Evolutionary conservation across 53 echinoderm and acorn worm species (phyloP).

Genomic region (Apostichopus leukothele): DNA sequence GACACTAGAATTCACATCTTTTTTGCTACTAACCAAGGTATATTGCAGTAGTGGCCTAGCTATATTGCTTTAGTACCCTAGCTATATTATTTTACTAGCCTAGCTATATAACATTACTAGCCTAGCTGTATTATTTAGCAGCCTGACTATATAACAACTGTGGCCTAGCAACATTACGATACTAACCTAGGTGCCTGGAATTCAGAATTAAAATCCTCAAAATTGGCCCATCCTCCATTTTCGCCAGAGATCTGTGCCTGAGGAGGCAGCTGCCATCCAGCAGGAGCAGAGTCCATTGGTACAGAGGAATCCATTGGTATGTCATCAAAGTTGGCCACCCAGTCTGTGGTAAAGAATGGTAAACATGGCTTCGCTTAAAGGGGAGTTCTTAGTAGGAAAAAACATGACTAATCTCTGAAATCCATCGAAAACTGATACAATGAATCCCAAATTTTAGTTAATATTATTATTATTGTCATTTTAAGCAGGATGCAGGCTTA

Average conservation of each 20-base stretch:
- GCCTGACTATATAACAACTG: too few relatives aligned
- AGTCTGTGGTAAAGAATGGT: constrained; percentile 49
- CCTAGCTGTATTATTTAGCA: too few relatives aligned
- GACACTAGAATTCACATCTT: too few relatives aligned
- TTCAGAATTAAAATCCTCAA: constrained; percentile 83
- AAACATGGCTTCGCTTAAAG: not conserved
- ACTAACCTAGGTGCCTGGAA: constrained; percentile 69
- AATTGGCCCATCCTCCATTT: constrained; percentile 95
- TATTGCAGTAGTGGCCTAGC: not conserved
- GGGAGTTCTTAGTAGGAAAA: not conserved
- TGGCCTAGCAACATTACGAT: not conserved
- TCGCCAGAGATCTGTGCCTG: constrained; percentile 37
- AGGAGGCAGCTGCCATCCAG: constrained; percentile 72
- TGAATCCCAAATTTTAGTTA: too few relatives aligned
- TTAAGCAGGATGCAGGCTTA: too few relatives aligned
- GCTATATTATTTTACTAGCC: not conserved
- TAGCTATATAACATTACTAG: not conserved
- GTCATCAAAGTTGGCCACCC: constrained; percentile 90
- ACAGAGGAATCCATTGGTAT: constrained; percentile 79
- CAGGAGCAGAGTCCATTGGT: constrained; percentile 95
- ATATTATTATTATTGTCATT: too few relatives aligned
- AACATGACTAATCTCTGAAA: not conserved
- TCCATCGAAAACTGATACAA: too few relatives aligned
- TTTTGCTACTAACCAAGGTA: not conserved
- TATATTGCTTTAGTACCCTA: not conserved